These are phyloP conservation scores for Martes martes DNA, from an alignment of 2,113 vertebrate species.

Conservation along the genomic window DNA sequence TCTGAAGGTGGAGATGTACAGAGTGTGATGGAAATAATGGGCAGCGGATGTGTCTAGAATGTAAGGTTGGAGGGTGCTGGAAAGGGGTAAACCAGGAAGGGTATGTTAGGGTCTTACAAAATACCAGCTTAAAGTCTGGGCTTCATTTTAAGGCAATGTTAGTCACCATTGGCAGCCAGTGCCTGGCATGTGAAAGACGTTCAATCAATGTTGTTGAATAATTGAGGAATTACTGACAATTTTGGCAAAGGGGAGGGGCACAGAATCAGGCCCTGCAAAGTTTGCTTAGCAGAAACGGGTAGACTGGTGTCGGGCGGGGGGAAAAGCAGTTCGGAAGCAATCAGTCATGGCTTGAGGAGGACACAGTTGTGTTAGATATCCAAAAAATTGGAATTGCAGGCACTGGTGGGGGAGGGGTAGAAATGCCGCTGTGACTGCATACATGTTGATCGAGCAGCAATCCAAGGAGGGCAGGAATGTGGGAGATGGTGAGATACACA, in stretches of 20 bases:
- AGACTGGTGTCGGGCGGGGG: neutral
- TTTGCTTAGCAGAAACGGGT: neutral
- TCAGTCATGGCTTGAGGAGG: neutral
- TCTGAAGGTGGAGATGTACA: neutral
- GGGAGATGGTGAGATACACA: neutral
- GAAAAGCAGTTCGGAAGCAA: neutral
- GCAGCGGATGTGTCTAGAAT: too few relatives aligned
- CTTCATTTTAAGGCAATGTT: neutral
- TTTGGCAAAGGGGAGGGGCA: neutral
- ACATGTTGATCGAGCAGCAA: neutral
- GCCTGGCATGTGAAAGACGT: neutral
- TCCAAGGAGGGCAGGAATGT: too few relatives aligned
- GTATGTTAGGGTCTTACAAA: neutral
- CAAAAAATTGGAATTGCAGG: neutral
- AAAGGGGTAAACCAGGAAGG: neutral
- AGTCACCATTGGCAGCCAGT: rapidly evolving
- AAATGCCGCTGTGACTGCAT: neutral
- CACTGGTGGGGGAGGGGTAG: too few relatives aligned
- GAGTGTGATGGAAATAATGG: neutral
- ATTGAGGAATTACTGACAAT: neutral
- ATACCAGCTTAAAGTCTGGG: neutral
- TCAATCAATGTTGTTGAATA: neutral
- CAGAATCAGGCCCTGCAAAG: neutral
- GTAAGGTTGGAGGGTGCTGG: neutral
- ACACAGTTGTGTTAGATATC: neutral